Evolutionary conservation across 2,888 invertebrate genomes (phyloP).

Genomic region (Enchytraeus crypticus): DNA sequence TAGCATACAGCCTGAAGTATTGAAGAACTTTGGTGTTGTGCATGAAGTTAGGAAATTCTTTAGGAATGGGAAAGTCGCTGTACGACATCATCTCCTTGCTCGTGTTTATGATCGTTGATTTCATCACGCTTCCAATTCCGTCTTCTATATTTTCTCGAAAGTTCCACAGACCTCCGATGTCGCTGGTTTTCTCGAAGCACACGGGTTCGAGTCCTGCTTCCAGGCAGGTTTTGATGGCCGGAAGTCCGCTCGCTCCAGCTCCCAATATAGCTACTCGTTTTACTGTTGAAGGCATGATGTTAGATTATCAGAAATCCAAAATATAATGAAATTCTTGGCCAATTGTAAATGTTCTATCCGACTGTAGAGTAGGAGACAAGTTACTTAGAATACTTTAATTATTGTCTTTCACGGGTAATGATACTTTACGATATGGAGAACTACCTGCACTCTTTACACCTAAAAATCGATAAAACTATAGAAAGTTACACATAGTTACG

Average conservation of each 20-base stretch:
- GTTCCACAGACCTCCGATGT: slow-evolving; percentile 42
- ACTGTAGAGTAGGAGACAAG: no score
- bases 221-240: slow-evolving; percentile 43
- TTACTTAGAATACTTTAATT: no score
- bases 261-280: slow-evolving; percentile 38
- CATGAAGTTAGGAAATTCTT: slow-evolving; percentile 49
- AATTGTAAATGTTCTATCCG: no score
- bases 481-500: no score
- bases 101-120: slow-evolving; percentile 42
- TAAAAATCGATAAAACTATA: no score
- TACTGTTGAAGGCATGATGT: no score
- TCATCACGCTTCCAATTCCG: slow-evolving; percentile 38
- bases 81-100: slow-evolving; percentile 47
- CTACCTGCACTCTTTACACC: no score
- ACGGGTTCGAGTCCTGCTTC: slow-evolving; percentile 41
- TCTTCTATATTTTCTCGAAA: slow-evolving; percentile 24
- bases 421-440: no score
- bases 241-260: slow-evolving; percentile 47
- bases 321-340: no score
- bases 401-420: no score
- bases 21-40: no score
- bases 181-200: slow-evolving; percentile 38
- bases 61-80: slow-evolving; percentile 50
- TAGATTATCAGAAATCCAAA: no score
- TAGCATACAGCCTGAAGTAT: slow-evolving; percentile 42